These are phyloP conservation scores for Peromyscus californicus DNA, from an alignment of 2,113 vertebrate species.

Conservation along the genomic window DNA sequence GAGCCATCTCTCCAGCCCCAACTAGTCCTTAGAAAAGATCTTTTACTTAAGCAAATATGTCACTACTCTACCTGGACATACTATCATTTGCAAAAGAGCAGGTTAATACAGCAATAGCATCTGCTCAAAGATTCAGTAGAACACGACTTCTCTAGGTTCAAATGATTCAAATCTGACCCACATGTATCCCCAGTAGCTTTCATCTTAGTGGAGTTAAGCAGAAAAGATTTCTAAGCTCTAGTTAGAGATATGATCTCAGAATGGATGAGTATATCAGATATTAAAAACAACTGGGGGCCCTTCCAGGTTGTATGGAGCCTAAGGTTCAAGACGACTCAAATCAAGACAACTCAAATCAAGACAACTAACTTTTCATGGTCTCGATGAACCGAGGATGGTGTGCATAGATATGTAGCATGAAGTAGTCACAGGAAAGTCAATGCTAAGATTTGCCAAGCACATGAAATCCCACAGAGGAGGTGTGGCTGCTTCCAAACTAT, in stretches of 20 bases:
- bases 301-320: background rate
- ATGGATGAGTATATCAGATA: background rate
- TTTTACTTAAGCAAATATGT: slow-evolving; percentile 23
- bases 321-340: background rate
- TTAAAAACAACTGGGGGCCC: background rate
- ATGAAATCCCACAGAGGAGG: background rate
- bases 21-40: background rate
- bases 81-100: background rate
- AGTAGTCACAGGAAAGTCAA: background rate
- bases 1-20: background rate
- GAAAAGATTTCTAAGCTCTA: background rate
- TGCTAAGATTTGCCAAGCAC: background rate
- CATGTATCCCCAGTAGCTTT: background rate
- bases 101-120: background rate
- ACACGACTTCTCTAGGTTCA: background rate
- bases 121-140: background rate
- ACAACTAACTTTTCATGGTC: background rate
- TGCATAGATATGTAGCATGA: background rate
- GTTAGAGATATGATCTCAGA: background rate
- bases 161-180: background rate
- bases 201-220: background rate
- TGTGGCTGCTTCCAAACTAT: background rate
- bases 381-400: background rate
- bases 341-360: background rate
- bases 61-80: background rate